phyloP scores from a whole-genome alignment of 2,888 invertebrate genomes.

The Trileptium ribeirensis region DNA sequence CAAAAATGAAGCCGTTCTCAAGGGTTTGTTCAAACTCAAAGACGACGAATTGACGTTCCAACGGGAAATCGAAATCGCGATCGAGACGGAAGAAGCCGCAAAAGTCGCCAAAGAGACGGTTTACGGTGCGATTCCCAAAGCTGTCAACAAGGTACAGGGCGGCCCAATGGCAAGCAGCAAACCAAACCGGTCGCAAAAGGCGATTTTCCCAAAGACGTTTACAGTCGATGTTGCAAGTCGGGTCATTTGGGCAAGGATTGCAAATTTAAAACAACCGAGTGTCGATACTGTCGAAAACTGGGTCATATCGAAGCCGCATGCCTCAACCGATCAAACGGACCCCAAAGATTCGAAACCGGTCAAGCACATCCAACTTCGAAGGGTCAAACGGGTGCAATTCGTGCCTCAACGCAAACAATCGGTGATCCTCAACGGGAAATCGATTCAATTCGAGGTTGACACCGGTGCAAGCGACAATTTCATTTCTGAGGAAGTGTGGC shows the following conservation, averaged over 20 bases:
- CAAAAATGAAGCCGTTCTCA: conserved; percentile 29
- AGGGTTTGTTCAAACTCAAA: conserved; percentile 33
- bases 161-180: neutral
- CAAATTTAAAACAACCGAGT: neutral
- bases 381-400: neutral
- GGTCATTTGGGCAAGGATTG: neutral
- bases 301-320: neutral
- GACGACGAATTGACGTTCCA: conserved; percentile 30
- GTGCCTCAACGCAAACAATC: conserved; percentile 20
- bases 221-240: neutral
- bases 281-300: neutral
- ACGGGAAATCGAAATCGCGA: conserved; percentile 29
- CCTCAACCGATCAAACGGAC: neutral
- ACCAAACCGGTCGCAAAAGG: too few species aligned
- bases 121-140: neutral
- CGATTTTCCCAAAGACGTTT: neutral
- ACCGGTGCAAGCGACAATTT: conserved; percentile 20
- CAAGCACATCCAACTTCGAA: neutral
- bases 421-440: neutral
- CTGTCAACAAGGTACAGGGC: neutral
- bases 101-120: conserved; percentile 10
- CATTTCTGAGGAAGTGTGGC: neutral
- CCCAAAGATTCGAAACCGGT: neutral
- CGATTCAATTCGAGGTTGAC: conserved; percentile 22
- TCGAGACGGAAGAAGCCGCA: conserved; percentile 35